Evolutionary conservation across 1,140 invertebrate species (phyloP).

Genomic region (Reticulitermes speratus): DNA sequence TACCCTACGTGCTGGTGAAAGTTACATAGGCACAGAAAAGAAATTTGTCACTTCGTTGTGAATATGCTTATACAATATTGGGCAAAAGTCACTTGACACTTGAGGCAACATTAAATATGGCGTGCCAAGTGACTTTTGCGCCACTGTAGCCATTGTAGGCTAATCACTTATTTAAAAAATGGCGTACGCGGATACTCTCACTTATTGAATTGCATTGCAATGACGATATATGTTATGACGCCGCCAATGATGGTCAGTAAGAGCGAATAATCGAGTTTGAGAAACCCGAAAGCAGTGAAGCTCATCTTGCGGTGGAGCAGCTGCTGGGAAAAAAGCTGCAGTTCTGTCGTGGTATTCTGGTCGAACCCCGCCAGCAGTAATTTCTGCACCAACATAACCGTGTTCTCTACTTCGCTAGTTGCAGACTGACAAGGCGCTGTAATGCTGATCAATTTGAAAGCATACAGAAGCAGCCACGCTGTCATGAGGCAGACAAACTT

Average conservation of each 20-base stretch:
- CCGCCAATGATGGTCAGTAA: not conserved
- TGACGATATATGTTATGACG: not conserved
- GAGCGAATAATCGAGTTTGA: not conserved
- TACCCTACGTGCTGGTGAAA: too few species aligned
- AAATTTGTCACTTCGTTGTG: too few species aligned
- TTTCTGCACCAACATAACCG: not conserved
- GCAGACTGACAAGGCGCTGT: slow-evolving; percentile 14
- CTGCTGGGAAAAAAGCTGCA: slow-evolving; percentile 6
- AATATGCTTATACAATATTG: too few species aligned
- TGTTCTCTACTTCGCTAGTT: not conserved
- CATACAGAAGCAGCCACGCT: not conserved
- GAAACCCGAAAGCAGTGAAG: not conserved
- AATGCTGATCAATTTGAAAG: not conserved
- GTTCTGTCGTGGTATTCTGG: not conserved
- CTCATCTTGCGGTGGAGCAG: not conserved
- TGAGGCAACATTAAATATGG: too few species aligned
- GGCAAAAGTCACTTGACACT: too few species aligned
- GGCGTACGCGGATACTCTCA: not conserved
- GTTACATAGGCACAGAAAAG: too few species aligned
- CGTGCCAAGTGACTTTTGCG: too few species aligned
- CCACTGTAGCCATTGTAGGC: too few species aligned
- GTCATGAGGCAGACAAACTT: not conserved
- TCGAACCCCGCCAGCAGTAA: not conserved
- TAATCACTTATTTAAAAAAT: too few species aligned
- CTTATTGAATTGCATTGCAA: not conserved